Evolutionary conservation across 37 sponge, comb jelly and placozoan genomes (phyloP).

Genomic region (Tethya wilhelma): DNA sequence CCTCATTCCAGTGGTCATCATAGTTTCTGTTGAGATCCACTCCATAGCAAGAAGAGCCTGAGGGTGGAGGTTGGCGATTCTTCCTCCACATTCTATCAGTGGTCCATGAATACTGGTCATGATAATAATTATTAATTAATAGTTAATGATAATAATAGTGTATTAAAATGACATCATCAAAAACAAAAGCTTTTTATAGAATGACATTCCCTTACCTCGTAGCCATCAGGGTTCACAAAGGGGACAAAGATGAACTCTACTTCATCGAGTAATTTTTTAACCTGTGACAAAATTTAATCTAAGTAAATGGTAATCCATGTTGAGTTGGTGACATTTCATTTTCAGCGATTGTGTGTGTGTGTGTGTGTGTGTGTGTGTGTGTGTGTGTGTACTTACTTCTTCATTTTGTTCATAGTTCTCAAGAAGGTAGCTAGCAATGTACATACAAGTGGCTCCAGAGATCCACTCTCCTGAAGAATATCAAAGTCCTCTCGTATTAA

Average conservation of each 20-base stretch:
- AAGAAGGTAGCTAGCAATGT: slow-evolving; percentile 57
- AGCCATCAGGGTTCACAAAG: slow-evolving; percentile 94
- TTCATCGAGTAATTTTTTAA: slow-evolving; percentile 30
- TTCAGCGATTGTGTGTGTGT: no score
- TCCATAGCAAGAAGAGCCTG: slow-evolving; percentile 50
- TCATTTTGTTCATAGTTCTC: slow-evolving; percentile 45
- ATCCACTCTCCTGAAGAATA: slow-evolving; percentile 88
- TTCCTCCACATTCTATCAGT: slow-evolving; percentile 80
- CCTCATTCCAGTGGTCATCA: slow-evolving; percentile 17
- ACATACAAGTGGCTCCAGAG: slow-evolving; percentile 84
- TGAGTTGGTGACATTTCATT: neutral
- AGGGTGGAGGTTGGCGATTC: slow-evolving; percentile 40
- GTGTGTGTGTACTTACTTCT: slow-evolving; percentile 39
- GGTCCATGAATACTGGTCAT: slow-evolving; percentile 70
- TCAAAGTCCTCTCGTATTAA: no score
- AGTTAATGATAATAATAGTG: slow-evolving; percentile 86
- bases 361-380: no score
- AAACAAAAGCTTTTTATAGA: slow-evolving; percentile 42
- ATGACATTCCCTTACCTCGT: slow-evolving; percentile 46
- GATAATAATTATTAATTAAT: neutral
- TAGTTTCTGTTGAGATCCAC: slow-evolving; percentile 90
- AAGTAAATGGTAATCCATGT: neutral
- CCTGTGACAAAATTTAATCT: no score
- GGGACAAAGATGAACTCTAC: slow-evolving; percentile 82
- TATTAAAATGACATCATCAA: slow-evolving; percentile 74